A percentile compares a stretch with the other conserved stretches of the same genome.
These are phyloP conservation scores for Cyclophora albipunctata DNA, from an alignment of 2,888 invertebrate species.

Conservation along the genomic window DNA sequence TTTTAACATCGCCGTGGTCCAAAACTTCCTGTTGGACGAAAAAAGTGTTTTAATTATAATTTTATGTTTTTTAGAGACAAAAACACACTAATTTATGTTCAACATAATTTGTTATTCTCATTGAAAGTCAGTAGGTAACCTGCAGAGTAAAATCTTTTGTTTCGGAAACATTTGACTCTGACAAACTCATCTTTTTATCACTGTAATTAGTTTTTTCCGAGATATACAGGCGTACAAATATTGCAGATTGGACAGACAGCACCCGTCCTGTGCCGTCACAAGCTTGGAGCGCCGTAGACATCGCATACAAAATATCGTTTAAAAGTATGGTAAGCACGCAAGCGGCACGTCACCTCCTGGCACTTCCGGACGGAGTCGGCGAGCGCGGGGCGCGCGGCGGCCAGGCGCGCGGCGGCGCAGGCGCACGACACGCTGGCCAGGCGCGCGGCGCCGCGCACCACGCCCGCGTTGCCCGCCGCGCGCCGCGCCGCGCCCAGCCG, in stretches of 20 bases:
- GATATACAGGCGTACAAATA: too few species aligned
- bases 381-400: slow-evolving; percentile 48
- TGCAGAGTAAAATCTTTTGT: too few species aligned
- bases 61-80: too few species aligned
- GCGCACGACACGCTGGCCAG: slow-evolving; percentile 66
- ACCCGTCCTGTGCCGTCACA: too few species aligned
- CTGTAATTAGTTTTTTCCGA: not conserved
- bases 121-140: too few species aligned
- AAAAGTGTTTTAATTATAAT: not conserved
- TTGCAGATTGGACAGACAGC: too few species aligned
- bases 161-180: too few species aligned
- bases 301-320: too few species aligned
- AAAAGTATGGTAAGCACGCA: too few species aligned
- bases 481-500: slow-evolving; percentile 23
- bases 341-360: slow-evolving; percentile 47
- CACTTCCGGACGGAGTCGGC: slow-evolving; percentile 50
- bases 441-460: slow-evolving; percentile 58
- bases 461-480: slow-evolving; percentile 52
- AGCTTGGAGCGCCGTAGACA: too few species aligned
- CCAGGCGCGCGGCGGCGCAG: slow-evolving; percentile 61
- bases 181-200: not conserved
- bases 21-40: slow-evolving; percentile 54
- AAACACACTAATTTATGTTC: too few species aligned
- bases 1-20: slow-evolving; percentile 69
- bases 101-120: too few species aligned